A percentile compares a stretch with the other conserved stretches of the same genome.
phyloP scores from a whole-genome alignment of 2,113 vertebrate genomes.

The Xiphophorus maculatus region DNA sequence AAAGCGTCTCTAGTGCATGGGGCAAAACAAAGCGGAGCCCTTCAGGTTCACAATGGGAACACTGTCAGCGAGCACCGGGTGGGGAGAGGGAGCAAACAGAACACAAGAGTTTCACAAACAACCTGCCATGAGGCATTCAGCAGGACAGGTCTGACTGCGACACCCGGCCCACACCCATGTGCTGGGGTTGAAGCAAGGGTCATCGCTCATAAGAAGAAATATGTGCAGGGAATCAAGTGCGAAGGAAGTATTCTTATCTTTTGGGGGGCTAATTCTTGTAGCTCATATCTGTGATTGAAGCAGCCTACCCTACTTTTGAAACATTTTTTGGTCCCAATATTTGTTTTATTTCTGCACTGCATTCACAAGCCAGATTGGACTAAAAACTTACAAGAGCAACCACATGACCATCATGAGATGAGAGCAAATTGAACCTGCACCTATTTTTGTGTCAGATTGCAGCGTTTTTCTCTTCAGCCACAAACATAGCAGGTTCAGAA shows the following conservation, averaged over 20 bases:
- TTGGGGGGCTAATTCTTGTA: neutral
- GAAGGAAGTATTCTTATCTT: neutral
- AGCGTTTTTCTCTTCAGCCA: neutral
- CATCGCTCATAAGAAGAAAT: slow-evolving; percentile 34
- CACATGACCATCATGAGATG: neutral
- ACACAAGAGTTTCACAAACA: slow-evolving; percentile 76
- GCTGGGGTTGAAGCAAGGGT: slow-evolving; percentile 62
- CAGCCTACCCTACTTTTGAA: too few relatives aligned
- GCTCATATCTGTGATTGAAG: neutral
- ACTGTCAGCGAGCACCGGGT: slow-evolving; percentile 64
- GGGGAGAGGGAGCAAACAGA: slow-evolving; percentile 72
- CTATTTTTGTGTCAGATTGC: neutral
- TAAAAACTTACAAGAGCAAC: neutral
- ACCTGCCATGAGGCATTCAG: slow-evolving; percentile 75
- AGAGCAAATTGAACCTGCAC: neutral
- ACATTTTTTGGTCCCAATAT: neutral
- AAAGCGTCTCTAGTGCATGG: slow-evolving; percentile 58
- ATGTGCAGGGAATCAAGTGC: slow-evolving; percentile 17
- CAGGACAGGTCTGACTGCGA: slow-evolving; percentile 71
- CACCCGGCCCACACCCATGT: slow-evolving; percentile 50
- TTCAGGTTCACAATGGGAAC: slow-evolving; percentile 68
- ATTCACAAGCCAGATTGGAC: neutral
- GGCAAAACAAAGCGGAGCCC: slow-evolving; percentile 66
- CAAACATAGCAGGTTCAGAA: too few relatives aligned
- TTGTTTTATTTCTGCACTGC: neutral